Percentiles rank a stretch among this genome's conserved stretches.
Evolutionary conservation across 2,113 vertebrate species (phyloP).

Genomic region (Heterochromis multidens): DNA sequence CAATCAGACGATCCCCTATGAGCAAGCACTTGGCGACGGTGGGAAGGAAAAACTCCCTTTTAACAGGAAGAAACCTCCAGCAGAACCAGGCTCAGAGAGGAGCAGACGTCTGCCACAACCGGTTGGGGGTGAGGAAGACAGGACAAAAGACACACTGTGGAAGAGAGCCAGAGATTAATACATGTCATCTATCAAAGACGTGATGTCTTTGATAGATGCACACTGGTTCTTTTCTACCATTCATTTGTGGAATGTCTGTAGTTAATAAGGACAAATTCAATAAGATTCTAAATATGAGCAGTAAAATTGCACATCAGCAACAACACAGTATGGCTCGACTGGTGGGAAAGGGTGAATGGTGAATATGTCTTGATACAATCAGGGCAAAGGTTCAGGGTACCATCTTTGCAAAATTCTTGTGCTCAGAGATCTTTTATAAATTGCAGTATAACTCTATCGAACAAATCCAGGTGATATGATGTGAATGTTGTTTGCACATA

Average conservation of each 20-base stretch:
- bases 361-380: too few species aligned
- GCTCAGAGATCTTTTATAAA: background rate
- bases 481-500: background rate
- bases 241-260: background rate
- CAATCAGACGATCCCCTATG: too few species aligned
- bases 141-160: background rate
- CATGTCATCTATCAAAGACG: background rate
- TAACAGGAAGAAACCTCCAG: too few species aligned
- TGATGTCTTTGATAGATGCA: background rate
- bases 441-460: background rate
- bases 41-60: too few species aligned
- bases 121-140: too few species aligned
- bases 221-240: background rate
- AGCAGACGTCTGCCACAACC: too few species aligned
- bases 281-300: background rate
- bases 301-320: background rate
- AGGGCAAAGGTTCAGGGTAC: rapidly evolving
- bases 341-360: rapidly evolving
- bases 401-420: background rate
- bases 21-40: too few species aligned
- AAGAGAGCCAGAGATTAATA: rapidly evolving
- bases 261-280: background rate
- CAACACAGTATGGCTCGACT: background rate
- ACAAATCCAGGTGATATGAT: background rate
- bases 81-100: too few species aligned